phyloP scores from a whole-genome alignment of 1,140 invertebrate genomes.

The Drosophila subobscura region DNA sequence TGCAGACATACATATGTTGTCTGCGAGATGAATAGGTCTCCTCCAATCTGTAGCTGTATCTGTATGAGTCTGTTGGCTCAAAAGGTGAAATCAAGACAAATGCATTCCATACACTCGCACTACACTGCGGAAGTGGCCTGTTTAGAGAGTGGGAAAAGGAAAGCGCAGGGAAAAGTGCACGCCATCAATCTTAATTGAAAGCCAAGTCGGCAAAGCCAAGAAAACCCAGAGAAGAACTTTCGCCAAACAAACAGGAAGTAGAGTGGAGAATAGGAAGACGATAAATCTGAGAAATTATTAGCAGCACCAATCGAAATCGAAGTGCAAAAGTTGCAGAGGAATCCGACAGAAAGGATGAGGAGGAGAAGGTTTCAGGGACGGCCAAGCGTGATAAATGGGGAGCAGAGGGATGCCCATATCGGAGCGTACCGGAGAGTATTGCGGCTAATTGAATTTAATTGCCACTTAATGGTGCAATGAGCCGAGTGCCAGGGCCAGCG shows the following conservation, averaged over 20 bases:
- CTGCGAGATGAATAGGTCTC: constrained; percentile 36
- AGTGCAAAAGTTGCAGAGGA: constrained; percentile 42
- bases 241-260: constrained; percentile 34
- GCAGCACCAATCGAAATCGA: constrained; percentile 52
- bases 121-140: background rate
- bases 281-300: constrained; percentile 75
- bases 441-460: constrained; percentile 77
- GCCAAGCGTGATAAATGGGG: constrained; percentile 54
- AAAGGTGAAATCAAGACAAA: constrained; percentile 76
- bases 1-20: constrained; percentile 36
- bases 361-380: background rate
- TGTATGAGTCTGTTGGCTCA: too few species aligned
- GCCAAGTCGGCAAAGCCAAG: constrained; percentile 24
- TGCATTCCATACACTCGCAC: constrained; percentile 27
- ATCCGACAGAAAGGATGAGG: background rate
- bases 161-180: constrained; percentile 3
- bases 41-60: constrained; percentile 26
- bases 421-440: constrained; percentile 21
- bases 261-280: constrained; percentile 15
- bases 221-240: constrained; percentile 22
- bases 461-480: constrained; percentile 69
- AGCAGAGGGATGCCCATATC: constrained; percentile 15
- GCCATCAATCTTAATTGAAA: constrained; percentile 55
- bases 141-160: background rate
- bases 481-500: constrained; percentile 12